A percentile compares a stretch with the other conserved stretches of the same genome.
Evolutionary conservation across 2,888 invertebrate species (phyloP).

Genomic region (Himalopsyche tibetana): DNA sequence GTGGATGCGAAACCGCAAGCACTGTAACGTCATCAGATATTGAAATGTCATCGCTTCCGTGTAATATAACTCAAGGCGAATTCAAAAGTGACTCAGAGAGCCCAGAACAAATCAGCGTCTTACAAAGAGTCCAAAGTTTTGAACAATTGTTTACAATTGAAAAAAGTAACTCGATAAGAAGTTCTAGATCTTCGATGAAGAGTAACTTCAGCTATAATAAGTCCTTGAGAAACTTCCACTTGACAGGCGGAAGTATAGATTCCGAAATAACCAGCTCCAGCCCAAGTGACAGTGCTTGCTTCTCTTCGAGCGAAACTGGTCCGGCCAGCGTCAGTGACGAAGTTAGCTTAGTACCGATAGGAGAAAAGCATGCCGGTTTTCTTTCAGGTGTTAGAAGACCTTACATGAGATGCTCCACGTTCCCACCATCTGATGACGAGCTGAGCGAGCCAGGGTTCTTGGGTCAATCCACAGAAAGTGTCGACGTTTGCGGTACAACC

Average conservation of each 20-base stretch:
- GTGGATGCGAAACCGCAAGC: constrained; percentile 88
- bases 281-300: constrained; percentile 59
- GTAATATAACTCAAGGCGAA: constrained; percentile 73
- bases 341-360: constrained; percentile 75
- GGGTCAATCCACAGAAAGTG: constrained; percentile 69
- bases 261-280: constrained; percentile 54
- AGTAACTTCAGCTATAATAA: constrained; percentile 66
- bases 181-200: constrained; percentile 54
- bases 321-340: constrained; percentile 68
- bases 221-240: constrained; percentile 67
- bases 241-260: constrained; percentile 66
- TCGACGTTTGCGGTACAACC: constrained; percentile 49
- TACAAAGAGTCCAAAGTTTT: constrained; percentile 68
- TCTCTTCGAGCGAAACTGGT: constrained; percentile 57
- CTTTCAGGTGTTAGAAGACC: constrained; percentile 66
- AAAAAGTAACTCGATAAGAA: constrained; percentile 54
- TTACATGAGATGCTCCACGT: constrained; percentile 74
- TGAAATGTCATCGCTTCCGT: constrained; percentile 75
- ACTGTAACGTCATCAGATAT: constrained; percentile 81
- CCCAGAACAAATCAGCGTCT: constrained; percentile 70
- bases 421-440: constrained; percentile 72
- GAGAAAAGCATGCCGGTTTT: constrained; percentile 71
- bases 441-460: constrained; percentile 71
- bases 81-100: constrained; percentile 71
- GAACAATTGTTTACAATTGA: constrained; percentile 63